Percentiles rank a stretch among this genome's conserved stretches.
These are phyloP conservation scores for Apogon talboti DNA, from an alignment of 2,797 vertebrate genomes.

Conservation along the genomic window DNA sequence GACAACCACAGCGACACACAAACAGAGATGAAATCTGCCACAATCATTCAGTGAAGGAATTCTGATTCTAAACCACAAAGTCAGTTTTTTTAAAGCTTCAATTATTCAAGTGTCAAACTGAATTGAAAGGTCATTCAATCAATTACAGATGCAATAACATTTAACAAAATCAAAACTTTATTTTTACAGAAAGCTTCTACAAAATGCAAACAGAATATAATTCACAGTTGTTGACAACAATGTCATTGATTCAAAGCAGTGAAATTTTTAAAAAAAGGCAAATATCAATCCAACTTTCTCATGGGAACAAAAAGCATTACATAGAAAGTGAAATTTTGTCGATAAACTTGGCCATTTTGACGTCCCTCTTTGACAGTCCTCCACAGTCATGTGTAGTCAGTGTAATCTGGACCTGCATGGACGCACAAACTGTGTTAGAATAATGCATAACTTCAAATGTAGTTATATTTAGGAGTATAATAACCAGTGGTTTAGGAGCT, in stretches of 20 bases:
- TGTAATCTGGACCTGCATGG: constrained; percentile 92
- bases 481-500: too few relatives aligned
- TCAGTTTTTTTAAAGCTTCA: constrained; percentile 1
- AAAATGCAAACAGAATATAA: constrained; percentile 21
- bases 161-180: constrained; percentile 29
- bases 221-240: not conserved
- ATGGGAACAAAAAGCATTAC: constrained; percentile 39
- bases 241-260: not conserved
- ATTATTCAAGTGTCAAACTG: not conserved
- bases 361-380: constrained; percentile 90
- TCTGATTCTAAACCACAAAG: constrained; percentile 21
- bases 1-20: constrained; percentile 29
- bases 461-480: too few relatives aligned
- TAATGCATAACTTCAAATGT: constrained; percentile 1
- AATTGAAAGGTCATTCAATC: not conserved
- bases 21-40: constrained; percentile 24
- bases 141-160: not conserved
- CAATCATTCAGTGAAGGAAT: constrained; percentile 13
- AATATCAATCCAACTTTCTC: not conserved
- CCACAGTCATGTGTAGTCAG: constrained; percentile 92
- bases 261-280: not conserved
- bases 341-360: constrained; percentile 94
- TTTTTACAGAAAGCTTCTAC: constrained; percentile 4
- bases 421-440: not conserved
- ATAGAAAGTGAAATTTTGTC: constrained; percentile 85